Evolutionary conservation across 2,113 vertebrate species (phyloP), one percentile per base, ranked within the genome.

Genomic region (Cheilinus undulatus): DNA sequence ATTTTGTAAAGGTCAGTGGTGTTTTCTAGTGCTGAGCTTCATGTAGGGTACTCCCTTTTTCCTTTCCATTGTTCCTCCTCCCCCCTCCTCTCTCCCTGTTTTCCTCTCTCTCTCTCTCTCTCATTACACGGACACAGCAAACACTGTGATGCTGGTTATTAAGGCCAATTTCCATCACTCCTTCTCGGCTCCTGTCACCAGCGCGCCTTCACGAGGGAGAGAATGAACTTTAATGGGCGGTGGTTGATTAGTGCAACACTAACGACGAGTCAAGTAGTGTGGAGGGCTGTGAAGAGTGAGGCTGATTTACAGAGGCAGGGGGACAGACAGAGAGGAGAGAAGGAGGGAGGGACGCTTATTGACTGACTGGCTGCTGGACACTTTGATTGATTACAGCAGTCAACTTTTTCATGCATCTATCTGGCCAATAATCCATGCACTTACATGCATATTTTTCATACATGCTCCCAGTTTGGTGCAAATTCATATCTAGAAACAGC

Each of bases 81-180:
- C 12, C 23, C 13, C 12, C 23, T 2, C 23, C 14, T 13, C 22
- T 51, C 15, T 6, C 22, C 11, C 20, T 45, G 19, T 42, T 26
- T 23, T 34, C 14, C 45, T 40, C 14, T 64, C 62, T 56, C 14
- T 10, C n/a, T 6, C n/a, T 69, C 38, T 76, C 30, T 53, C 20
- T 59, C 57, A 68, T 84, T 65, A 28, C 19, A 15, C 22, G 48
- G 68, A 49, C 54, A 46, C 57, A 30, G 68, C 54, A 49, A 59
- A 76, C 1, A 51, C 69, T 80, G 50, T 28, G 20, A 45, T 10
- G 40, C 71, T 26, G 62, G 61, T 81, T 80, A 90, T 91, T 88
- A 88, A 76, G 78, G 63, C 76, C 84, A 87, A 82, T 90, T 86
- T 84, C 73, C 78, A 75, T 88, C 81, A 80, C 50, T 62, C 32